These are phyloP conservation scores for Rhopalosiphum nymphaeae DNA, from an alignment of 2,888 invertebrate genomes.

Conservation along the genomic window DNA sequence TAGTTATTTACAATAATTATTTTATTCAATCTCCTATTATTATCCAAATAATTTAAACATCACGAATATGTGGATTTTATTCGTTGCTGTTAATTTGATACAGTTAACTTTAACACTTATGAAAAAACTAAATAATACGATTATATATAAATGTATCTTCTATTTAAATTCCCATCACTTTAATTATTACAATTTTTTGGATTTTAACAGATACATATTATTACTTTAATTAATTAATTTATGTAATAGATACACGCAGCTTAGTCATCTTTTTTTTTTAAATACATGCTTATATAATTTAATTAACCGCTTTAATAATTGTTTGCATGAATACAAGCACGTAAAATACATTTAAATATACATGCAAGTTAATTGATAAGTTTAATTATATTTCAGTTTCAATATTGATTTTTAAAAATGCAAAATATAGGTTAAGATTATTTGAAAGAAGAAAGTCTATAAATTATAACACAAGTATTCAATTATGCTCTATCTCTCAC, in stretches of 20 bases:
- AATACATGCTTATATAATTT: not conserved
- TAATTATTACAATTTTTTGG: not conserved
- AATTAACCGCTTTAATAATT: not conserved
- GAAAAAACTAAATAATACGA: not conserved
- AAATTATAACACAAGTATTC: not conserved
- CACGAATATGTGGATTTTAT: not conserved
- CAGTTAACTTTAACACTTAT: not conserved
- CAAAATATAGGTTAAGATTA: not conserved
- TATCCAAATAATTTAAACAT: not conserved
- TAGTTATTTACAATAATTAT: not conserved
- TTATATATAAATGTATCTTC: not conserved
- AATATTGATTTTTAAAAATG: not conserved
- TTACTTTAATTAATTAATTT: constrained; percentile 2
- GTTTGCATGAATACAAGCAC: not conserved
- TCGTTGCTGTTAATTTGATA: not conserved
- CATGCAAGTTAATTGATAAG: not conserved
- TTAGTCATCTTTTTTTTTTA: not conserved
- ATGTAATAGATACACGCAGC: not conserved
- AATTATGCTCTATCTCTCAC: not conserved
- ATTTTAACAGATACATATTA: not conserved
- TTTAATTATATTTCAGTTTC: not conserved
- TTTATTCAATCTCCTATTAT: not conserved
- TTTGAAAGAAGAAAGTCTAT: not conserved
- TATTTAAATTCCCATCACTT: not conserved
- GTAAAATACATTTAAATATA: not conserved